Conservation (phyloP, 2,113 vertebrate genomes). For the Pituophis catenifer region DNA sequence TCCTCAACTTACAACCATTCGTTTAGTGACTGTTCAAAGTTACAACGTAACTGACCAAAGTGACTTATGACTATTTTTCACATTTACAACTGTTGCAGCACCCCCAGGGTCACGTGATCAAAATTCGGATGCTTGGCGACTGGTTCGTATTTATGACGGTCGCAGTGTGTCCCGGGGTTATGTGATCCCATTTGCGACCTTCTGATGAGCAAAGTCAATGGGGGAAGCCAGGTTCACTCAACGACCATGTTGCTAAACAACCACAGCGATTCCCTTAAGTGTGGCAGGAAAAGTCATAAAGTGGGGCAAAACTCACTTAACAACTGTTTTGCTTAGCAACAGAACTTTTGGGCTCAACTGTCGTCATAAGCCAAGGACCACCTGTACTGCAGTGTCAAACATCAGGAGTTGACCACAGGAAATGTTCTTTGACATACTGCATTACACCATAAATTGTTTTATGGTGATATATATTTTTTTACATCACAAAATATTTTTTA, state of each 20-base stretch:
- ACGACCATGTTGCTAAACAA: too few species aligned
- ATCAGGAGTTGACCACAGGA: background rate
- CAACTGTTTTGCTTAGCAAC: background rate
- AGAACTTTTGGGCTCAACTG: too few species aligned
- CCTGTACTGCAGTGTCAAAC: background rate
- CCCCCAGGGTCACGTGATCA: background rate
- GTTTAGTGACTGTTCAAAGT: background rate
- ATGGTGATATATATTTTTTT: background rate
- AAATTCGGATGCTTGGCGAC: background rate
- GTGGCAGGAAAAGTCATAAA: background rate
- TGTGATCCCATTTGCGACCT: background rate
- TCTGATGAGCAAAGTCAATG: background rate
- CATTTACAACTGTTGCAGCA: too few species aligned
- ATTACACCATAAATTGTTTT: background rate
- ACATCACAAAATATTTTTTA: background rate
- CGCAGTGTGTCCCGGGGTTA: background rate
- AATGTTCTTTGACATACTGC: background rate
- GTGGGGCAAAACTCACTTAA: background rate
- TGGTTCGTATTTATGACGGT: too few species aligned
- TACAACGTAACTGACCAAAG: background rate
- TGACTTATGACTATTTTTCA: background rate
- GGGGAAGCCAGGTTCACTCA: background rate
- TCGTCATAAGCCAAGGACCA: background rate
- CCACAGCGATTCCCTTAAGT: background rate
- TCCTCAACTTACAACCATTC: too few species aligned